phyloP scores from a whole-genome alignment of 2,888 invertebrate genomes.

The Zelleria hepariella region DNA sequence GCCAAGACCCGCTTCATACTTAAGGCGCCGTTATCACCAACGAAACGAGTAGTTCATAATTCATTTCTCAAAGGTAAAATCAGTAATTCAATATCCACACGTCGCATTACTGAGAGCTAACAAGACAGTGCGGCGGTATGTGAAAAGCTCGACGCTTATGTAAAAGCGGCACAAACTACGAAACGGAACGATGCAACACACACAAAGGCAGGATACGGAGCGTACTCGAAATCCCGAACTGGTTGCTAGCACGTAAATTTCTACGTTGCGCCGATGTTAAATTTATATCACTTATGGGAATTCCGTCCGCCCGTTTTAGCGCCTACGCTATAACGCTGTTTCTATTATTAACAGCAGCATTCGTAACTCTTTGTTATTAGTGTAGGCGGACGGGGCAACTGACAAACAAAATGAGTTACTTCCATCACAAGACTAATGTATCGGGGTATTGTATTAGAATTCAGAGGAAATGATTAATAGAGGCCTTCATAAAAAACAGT shows the following conservation, averaged over 20 bases:
- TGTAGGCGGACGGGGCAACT: not conserved
- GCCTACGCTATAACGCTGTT: not conserved
- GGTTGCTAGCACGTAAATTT: slow-evolving; percentile 37
- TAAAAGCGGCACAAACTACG: slow-evolving; percentile 25
- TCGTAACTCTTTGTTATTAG: not conserved
- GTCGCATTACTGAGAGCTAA: slow-evolving; percentile 9
- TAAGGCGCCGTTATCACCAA: not conserved
- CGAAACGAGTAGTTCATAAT: not conserved
- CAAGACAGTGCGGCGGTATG: slow-evolving; percentile 10
- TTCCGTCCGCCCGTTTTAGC: not conserved
- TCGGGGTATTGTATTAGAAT: too few relatives aligned
- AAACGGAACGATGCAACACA: slow-evolving; percentile 43
- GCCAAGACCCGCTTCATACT: too few relatives aligned
- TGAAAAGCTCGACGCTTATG: slow-evolving; percentile 19
- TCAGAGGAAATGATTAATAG: too few relatives aligned
- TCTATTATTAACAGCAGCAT: not conserved
- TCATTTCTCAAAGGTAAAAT: slow-evolving; percentile 5
- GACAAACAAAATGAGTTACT: not conserved
- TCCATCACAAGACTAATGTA: not conserved
- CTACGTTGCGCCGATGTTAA: not conserved
- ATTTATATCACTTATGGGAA: not conserved
- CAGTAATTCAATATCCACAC: slow-evolving; percentile 10
- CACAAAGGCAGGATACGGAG: slow-evolving; percentile 42
- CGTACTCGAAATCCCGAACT: slow-evolving; percentile 43
- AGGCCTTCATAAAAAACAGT: too few relatives aligned